Evolutionary conservation across 2,888 invertebrate species (phyloP).

Genomic region (Perdita meconis): DNA sequence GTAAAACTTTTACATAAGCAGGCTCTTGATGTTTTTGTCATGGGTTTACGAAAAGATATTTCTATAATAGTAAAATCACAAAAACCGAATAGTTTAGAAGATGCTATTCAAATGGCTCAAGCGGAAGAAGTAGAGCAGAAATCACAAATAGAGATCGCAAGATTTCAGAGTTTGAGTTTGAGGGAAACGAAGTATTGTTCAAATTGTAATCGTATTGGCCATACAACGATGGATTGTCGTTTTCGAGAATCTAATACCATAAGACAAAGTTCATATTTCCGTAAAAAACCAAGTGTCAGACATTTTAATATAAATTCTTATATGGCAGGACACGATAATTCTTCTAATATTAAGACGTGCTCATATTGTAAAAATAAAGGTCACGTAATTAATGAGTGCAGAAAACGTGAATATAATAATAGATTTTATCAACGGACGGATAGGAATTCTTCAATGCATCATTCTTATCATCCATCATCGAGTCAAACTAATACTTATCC

Average conservation of each 20-base stretch:
- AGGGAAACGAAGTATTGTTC: conserved; percentile 7
- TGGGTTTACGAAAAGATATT: conserved; percentile 71
- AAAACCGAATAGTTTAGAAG: conserved; percentile 69
- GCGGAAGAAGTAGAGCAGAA: conserved; percentile 72
- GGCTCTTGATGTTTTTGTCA: conserved; percentile 74
- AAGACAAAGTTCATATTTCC: background rate
- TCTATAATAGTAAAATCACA: conserved; percentile 74
- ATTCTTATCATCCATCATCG: too few species aligned
- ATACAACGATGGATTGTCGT: conserved; percentile 8
- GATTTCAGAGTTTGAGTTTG: conserved; percentile 44
- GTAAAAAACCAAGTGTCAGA: background rate
- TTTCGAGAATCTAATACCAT: background rate
- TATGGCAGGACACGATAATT: background rate
- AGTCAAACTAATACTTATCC: too few species aligned
- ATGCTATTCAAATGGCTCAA: conserved; percentile 70
- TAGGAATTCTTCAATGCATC: too few species aligned
- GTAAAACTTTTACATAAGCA: conserved; percentile 65
- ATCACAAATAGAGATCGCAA: conserved; percentile 56
- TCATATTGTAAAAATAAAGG: conserved; percentile 20
- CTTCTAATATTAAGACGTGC: background rate
- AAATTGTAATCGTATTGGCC: conserved; percentile 9
- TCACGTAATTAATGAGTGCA: too few species aligned
- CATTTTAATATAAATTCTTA: background rate
- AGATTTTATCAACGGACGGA: too few species aligned
- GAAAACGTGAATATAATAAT: too few species aligned